Conservation (phyloP, 2,888 invertebrate species). For the Noctua fimbriata region DNA sequence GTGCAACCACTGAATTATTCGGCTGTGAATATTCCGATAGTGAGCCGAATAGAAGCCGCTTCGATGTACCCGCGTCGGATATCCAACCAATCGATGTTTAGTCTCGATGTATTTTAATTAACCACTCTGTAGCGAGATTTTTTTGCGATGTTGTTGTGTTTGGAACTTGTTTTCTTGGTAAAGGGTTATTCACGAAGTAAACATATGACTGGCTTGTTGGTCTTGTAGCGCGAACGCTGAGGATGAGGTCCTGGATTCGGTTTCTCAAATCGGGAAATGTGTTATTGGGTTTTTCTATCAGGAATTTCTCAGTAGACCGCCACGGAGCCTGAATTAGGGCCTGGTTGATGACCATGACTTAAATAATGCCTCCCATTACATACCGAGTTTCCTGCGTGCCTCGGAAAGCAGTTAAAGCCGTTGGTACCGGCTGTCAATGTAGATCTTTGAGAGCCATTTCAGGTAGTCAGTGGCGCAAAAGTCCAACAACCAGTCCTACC, state of each 20-base stretch:
- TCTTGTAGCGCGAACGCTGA: background rate
- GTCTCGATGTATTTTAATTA: slow-evolving; percentile 57
- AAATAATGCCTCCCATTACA: no score
- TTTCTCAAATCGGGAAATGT: background rate
- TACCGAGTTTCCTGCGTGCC: no score
- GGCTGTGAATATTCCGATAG: slow-evolving; percentile 67
- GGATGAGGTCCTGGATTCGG: background rate
- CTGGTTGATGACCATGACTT: no score
- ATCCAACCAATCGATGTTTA: slow-evolving; percentile 58
- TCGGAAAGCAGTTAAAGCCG: no score
- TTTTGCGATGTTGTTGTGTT: background rate
- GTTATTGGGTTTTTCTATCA: background rate
- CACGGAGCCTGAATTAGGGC: no score
- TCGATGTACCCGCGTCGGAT: slow-evolving; percentile 46
- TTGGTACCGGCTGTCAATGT: no score
- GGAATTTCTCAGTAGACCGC: background rate
- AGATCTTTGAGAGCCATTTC: no score
- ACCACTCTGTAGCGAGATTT: slow-evolving; percentile 9
- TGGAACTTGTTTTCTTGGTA: background rate
- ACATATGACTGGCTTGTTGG: background rate
- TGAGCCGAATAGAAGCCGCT: slow-evolving; percentile 45
- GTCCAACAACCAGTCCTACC: no score
- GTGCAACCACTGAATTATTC: slow-evolving; percentile 68
- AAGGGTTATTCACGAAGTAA: background rate
- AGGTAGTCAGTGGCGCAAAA: no score